These are phyloP conservation scores for Cyclargus thomasi DNA, from an alignment of 1,140 invertebrate species.

Conservation along the genomic window DNA sequence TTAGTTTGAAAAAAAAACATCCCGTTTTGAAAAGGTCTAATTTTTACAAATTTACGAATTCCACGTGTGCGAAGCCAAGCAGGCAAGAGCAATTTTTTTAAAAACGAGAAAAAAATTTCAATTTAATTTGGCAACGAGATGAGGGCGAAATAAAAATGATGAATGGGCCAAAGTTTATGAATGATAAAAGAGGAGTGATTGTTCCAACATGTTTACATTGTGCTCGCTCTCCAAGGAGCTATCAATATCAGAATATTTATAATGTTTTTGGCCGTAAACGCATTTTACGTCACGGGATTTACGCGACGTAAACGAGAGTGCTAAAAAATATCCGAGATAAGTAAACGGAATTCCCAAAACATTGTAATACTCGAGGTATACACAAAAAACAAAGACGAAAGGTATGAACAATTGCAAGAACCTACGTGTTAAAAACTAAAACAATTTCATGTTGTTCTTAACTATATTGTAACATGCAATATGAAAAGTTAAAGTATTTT, in stretches of 20 bases:
- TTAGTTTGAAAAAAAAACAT: too few species aligned
- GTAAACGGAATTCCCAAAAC: too few species aligned
- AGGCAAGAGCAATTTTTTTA: too few species aligned
- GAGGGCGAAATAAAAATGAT: slow-evolving; percentile 8
- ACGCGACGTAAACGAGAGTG: background rate
- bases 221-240: background rate
- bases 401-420: too few species aligned
- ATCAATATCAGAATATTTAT: background rate
- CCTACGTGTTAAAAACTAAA: background rate
- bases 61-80: too few species aligned
- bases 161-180: background rate
- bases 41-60: too few species aligned
- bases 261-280: background rate
- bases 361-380: too few species aligned
- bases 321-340: background rate
- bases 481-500: too few species aligned
- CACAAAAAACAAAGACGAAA: too few species aligned
- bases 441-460: background rate
- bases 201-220: background rate
- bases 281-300: background rate
- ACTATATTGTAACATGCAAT: background rate
- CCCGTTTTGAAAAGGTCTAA: too few species aligned
- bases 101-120: background rate
- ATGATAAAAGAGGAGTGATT: slow-evolving; percentile 13
- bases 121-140: slow-evolving; percentile 12